Conservation (phyloP, 2,888 invertebrate genomes). For the Pardosa pseudoannulata region DNA sequence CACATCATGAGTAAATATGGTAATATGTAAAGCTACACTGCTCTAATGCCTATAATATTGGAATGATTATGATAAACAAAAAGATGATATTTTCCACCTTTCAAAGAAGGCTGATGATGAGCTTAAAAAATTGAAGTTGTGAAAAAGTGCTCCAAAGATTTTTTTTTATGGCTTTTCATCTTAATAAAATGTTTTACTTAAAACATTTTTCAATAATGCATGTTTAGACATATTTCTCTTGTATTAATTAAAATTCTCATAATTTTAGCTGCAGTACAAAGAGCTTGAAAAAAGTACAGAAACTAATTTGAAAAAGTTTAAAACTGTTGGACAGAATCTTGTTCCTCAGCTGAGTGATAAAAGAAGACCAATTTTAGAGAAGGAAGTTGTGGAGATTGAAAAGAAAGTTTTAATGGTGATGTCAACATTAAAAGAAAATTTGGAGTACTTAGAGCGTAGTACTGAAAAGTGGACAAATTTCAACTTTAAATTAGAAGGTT, state of each 20-base stretch:
- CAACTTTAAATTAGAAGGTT: constrained; percentile 85
- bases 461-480: constrained; percentile 89
- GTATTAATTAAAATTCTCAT: too few relatives aligned
- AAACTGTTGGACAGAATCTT: constrained; percentile 85
- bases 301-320: constrained; percentile 85
- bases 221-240: too few relatives aligned
- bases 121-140: constrained; percentile 80
- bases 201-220: too few relatives aligned
- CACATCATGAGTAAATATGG: too few relatives aligned
- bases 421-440: constrained; percentile 87
- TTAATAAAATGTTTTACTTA: too few relatives aligned
- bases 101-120: constrained; percentile 89
- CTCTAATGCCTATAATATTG: too few relatives aligned
- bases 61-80: constrained; percentile 90
- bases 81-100: constrained; percentile 87
- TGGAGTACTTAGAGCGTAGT: constrained; percentile 87
- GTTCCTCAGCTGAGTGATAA: constrained; percentile 83
- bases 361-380: constrained; percentile 85
- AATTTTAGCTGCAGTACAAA: constrained; percentile 83
- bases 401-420: constrained; percentile 86
- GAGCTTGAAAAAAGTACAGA: constrained; percentile 88
- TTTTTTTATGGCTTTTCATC: too few relatives aligned
- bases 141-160: too few relatives aligned
- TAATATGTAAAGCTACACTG: too few relatives aligned
- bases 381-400: constrained; percentile 86